These are phyloP conservation scores for Dryocosmus kuriphilus DNA, from an alignment of 2,888 invertebrate genomes.

Conservation along the genomic window DNA sequence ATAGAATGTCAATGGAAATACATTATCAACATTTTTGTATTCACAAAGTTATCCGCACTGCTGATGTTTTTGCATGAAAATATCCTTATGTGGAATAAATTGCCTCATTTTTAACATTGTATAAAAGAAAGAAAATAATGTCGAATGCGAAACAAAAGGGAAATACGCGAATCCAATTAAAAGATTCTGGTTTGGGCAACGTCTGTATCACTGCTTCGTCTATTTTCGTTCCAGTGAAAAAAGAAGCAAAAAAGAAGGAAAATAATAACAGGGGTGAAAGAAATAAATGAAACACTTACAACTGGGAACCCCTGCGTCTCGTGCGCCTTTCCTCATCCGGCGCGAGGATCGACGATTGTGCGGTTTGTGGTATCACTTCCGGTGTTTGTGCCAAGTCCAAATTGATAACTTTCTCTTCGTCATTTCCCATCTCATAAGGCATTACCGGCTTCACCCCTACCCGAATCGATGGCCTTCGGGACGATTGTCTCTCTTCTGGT, in stretches of 20 bases:
- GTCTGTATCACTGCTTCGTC: background rate
- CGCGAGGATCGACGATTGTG: conserved; percentile 82
- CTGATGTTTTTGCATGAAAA: background rate
- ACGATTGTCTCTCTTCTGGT: conserved; percentile 63
- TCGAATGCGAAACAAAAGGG: background rate
- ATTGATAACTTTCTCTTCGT: conserved; percentile 74
- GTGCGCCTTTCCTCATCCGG: conserved; percentile 87
- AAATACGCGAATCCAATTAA: background rate
- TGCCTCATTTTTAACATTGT: background rate
- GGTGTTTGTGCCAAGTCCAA: conserved; percentile 81
- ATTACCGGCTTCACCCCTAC: conserved; percentile 66
- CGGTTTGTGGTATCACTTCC: conserved; percentile 77
- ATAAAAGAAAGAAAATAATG: background rate
- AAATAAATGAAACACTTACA: conserved; percentile 81
- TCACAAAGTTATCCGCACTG: background rate
- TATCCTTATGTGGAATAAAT: background rate
- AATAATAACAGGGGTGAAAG: conserved; percentile 11
- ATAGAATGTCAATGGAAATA: background rate
- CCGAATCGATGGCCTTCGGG: conserved; percentile 77
- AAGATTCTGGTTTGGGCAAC: background rate
- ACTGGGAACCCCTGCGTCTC: conserved; percentile 88
- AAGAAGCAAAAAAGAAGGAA: conserved; percentile 36
- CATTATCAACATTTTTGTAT: background rate
- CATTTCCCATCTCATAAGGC: conserved; percentile 71
- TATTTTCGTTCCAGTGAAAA: background rate